Conservation (phyloP, 2,797 vertebrate genomes). For the Brachyrhaphis roseni region DNA sequence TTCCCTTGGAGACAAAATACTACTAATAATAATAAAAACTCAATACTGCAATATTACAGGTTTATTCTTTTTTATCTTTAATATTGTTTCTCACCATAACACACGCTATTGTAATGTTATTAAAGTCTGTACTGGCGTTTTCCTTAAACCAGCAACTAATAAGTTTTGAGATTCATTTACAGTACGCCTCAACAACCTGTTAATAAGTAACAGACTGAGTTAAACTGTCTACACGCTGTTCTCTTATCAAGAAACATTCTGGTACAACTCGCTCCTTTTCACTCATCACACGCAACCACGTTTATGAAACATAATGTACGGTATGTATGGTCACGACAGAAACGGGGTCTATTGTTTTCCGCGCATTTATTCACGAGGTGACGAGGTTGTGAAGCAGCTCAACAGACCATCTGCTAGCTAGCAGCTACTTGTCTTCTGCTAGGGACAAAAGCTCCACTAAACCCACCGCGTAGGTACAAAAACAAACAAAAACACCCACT, state of each 20-base stretch:
- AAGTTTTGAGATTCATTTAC: neutral
- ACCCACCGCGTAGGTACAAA: neutral
- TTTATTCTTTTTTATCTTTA: neutral
- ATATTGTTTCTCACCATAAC: neutral
- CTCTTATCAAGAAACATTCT: neutral
- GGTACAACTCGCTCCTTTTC: neutral
- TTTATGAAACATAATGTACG: neutral
- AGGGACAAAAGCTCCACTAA: neutral
- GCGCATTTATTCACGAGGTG: slow-evolving; percentile 15
- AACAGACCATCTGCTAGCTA: slow-evolving; percentile 55
- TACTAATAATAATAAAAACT: neutral
- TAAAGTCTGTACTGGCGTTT: neutral
- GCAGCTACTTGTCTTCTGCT: slow-evolving; percentile 39
- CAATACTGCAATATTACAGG: neutral
- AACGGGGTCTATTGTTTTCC: slow-evolving; percentile 5
- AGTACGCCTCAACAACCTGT: neutral
- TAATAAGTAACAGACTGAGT: slow-evolving; percentile 2
- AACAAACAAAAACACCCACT: neutral
- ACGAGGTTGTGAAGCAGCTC: slow-evolving; percentile 1
- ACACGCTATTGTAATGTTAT: neutral
- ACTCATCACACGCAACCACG: neutral
- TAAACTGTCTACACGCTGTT: neutral
- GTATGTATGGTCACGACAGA: neutral
- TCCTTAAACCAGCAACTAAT: neutral
- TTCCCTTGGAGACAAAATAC: neutral